phyloP scores from a whole-genome alignment of 2,113 vertebrate genomes.

The Xiphophorus maculatus region DNA sequence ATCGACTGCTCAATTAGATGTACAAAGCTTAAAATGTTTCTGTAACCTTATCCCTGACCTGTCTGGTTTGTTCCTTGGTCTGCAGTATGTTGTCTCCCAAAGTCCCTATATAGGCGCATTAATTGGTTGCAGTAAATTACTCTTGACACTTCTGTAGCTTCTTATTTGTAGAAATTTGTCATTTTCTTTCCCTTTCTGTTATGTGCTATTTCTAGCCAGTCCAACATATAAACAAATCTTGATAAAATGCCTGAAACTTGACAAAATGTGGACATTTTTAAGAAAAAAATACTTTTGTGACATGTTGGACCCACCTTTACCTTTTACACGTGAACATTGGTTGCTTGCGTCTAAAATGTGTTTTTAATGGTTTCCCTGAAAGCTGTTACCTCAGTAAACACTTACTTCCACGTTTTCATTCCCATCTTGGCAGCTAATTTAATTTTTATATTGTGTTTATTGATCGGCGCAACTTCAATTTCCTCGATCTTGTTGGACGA shows the following conservation, averaged over 20 bases:
- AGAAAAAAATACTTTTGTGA: not conserved
- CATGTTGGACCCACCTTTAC: not conserved
- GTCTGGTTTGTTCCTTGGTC: not conserved
- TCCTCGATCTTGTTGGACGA: slow-evolving; percentile 44
- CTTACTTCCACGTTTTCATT: slow-evolving; percentile 58
- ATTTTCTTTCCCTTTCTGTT: not conserved
- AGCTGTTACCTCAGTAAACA: slow-evolving; percentile 25
- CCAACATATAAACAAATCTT: not conserved
- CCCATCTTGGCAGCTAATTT: slow-evolving; percentile 65
- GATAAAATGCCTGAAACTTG: not conserved
- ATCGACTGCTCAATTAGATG: not conserved
- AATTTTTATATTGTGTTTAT: slow-evolving; percentile 71
- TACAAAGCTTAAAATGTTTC: not conserved
- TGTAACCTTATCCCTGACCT: too few relatives aligned
- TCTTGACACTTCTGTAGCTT: not conserved
- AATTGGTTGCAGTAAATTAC: not conserved
- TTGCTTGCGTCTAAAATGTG: slow-evolving; percentile 36
- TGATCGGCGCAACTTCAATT: slow-evolving; percentile 72
- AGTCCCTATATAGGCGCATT: not conserved
- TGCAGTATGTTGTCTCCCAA: not conserved
- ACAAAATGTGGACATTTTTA: not conserved
- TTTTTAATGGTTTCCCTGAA: slow-evolving; percentile 46
- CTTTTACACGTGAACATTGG: slow-evolving; percentile 4
- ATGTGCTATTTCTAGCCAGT: not conserved
- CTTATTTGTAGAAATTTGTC: not conserved